Conservation (phyloP, 1,140 invertebrate species). For the Hestina assimilis region DNA sequence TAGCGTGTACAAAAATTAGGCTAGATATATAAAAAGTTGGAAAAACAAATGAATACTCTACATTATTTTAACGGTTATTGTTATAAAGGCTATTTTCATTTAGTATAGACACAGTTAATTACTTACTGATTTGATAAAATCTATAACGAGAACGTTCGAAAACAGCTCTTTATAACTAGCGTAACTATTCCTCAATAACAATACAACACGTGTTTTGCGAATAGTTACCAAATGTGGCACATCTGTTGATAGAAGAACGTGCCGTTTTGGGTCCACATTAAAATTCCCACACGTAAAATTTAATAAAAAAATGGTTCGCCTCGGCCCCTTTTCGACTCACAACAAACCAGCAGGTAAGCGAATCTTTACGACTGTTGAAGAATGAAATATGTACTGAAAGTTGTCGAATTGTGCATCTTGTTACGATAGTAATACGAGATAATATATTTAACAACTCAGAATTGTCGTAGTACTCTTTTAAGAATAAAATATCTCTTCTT, state of each 20-base stretch:
- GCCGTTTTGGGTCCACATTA: slow-evolving; percentile 66
- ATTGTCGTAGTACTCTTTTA: slow-evolving; percentile 10
- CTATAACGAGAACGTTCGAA: too few species aligned
- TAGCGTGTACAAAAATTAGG: too few species aligned
- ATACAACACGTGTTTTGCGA: slow-evolving; percentile 58
- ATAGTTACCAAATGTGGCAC: slow-evolving; percentile 54
- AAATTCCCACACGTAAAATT: slow-evolving; percentile 75
- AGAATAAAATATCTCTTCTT: slow-evolving; percentile 10
- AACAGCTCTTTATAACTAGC: not conserved
- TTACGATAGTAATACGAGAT: slow-evolving; percentile 33
- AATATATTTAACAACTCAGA: slow-evolving; percentile 16
- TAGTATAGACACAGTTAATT: too few species aligned
- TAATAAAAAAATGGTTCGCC: slow-evolving; percentile 66
- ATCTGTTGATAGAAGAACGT: slow-evolving; percentile 68
- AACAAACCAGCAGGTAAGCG: slow-evolving; percentile 76
- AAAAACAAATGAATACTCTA: too few species aligned
- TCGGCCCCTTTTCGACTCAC: slow-evolving; percentile 63
- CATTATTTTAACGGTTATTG: too few species aligned
- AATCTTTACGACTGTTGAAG: slow-evolving; percentile 65
- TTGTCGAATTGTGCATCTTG: slow-evolving; percentile 60
- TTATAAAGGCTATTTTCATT: too few species aligned
- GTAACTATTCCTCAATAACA: not conserved
- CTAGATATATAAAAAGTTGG: too few species aligned
- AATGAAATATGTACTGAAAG: slow-evolving; percentile 57
- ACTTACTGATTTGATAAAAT: too few species aligned